Evolutionary conservation across 2,888 invertebrate genomes (phyloP).

Genomic region (Idaea aversata): DNA sequence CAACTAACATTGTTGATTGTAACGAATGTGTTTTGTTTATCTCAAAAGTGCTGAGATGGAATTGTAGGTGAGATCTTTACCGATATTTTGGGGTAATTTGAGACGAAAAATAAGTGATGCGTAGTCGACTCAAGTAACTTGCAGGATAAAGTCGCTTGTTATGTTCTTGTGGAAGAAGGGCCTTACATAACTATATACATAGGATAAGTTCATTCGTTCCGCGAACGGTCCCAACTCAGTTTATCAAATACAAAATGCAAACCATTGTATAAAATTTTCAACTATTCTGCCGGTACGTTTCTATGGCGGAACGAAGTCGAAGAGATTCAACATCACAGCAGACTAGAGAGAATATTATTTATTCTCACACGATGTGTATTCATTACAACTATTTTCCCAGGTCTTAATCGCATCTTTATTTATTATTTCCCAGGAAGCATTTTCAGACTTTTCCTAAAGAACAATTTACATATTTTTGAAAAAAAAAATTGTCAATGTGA

Average conservation of each 20-base stretch:
- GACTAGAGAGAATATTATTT: neutral
- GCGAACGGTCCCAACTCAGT: constrained; percentile 24
- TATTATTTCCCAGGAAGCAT: too few relatives aligned
- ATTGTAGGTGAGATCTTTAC: too few relatives aligned
- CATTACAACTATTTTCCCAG: neutral
- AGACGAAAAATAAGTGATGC: too few relatives aligned
- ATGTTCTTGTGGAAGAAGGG: neutral
- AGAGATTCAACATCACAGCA: neutral
- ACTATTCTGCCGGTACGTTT: constrained; percentile 18
- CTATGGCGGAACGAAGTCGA: neutral
- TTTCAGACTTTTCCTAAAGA: too few relatives aligned
- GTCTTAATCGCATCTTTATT: neutral
- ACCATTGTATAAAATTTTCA: constrained; percentile 51
- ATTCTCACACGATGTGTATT: neutral
- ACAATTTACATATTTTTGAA: too few relatives aligned
- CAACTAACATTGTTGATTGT: too few relatives aligned
- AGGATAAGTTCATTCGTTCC: constrained; percentile 37
- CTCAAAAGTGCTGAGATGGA: too few relatives aligned
- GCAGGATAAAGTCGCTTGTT: too few relatives aligned
- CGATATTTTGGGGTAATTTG: too few relatives aligned
- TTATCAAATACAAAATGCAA: constrained; percentile 45
- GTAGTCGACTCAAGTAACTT: too few relatives aligned
- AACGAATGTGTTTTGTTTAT: too few relatives aligned
- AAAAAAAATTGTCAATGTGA: too few relatives aligned
- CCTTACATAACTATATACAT: constrained; percentile 35